A percentile compares a stretch with the other conserved stretches of the same genome.
These are phyloP conservation scores for Calameuta pallipes DNA, from an alignment of 2,888 invertebrate species.

Conservation along the genomic window DNA sequence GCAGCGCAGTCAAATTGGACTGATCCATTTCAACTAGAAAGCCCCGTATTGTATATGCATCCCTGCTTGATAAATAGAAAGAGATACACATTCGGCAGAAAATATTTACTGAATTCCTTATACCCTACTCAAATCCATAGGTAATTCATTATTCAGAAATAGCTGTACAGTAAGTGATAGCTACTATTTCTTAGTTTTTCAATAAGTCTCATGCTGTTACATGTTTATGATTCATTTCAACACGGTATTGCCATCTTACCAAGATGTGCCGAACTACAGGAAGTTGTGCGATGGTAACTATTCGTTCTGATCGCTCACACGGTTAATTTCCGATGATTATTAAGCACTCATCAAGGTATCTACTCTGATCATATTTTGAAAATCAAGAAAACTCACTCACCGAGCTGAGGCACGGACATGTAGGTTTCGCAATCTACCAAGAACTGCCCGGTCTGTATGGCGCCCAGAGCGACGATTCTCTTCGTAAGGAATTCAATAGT, in stretches of 20 bases:
- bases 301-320: neutral
- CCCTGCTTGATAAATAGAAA: neutral
- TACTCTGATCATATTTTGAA: neutral
- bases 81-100: slow-evolving; percentile 34
- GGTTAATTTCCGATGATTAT: neutral
- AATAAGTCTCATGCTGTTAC: too few species aligned
- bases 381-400: slow-evolving; percentile 57
- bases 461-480: slow-evolving; percentile 86
- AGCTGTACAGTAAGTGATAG: neutral
- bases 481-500: slow-evolving; percentile 89
- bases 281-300: neutral
- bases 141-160: neutral
- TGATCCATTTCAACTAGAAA: neutral
- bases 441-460: slow-evolving; percentile 89
- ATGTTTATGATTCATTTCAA: neutral
- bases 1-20: neutral
- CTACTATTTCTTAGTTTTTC: too few species aligned
- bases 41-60: neutral
- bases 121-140: neutral
- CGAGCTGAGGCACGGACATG: slow-evolving; percentile 80
- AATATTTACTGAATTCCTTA: neutral
- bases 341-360: neutral
- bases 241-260: neutral
- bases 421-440: slow-evolving; percentile 96
- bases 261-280: neutral